phyloP scores from a whole-genome alignment of 1,140 invertebrate species.

The Halesus radiatus region DNA sequence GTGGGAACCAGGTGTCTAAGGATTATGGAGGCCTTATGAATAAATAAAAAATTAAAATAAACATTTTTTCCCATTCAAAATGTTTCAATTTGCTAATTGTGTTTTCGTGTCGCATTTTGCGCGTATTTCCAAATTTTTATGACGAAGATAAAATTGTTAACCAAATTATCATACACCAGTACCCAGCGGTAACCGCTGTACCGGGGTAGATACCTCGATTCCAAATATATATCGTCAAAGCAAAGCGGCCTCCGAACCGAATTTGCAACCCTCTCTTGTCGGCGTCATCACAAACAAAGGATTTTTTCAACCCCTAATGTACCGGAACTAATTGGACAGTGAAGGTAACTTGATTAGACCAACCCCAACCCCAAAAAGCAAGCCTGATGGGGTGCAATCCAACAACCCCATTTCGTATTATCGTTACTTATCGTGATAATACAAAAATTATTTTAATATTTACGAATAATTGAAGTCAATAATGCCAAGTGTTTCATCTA shows the following conservation, averaged over 20 bases:
- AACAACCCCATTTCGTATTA: too few species aligned
- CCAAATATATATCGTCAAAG: constrained; percentile 26
- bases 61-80: too few species aligned
- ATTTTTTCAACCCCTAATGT: constrained; percentile 45
- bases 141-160: not conserved
- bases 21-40: too few species aligned
- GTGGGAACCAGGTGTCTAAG: too few species aligned
- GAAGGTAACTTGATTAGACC: constrained; percentile 35
- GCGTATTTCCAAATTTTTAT: not conserved
- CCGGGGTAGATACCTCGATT: not conserved
- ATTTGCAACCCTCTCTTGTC: constrained; percentile 20
- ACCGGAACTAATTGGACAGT: constrained; percentile 46
- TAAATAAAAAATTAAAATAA: too few species aligned
- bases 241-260: constrained; percentile 5
- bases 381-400: too few species aligned
- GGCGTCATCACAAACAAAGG: constrained; percentile 45
- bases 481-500: too few species aligned
- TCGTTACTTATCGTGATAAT: not conserved
- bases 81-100: not conserved
- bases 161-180: constrained; percentile 2
- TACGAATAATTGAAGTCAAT: too few species aligned
- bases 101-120: not conserved
- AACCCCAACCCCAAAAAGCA: not conserved
- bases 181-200: too few species aligned
- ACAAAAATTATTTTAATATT: not conserved